Percentiles rank a stretch among this genome's conserved stretches.
These are phyloP conservation scores for Pachyramphus minor DNA, from an alignment of 2,113 vertebrate species.

Conservation along the genomic window DNA sequence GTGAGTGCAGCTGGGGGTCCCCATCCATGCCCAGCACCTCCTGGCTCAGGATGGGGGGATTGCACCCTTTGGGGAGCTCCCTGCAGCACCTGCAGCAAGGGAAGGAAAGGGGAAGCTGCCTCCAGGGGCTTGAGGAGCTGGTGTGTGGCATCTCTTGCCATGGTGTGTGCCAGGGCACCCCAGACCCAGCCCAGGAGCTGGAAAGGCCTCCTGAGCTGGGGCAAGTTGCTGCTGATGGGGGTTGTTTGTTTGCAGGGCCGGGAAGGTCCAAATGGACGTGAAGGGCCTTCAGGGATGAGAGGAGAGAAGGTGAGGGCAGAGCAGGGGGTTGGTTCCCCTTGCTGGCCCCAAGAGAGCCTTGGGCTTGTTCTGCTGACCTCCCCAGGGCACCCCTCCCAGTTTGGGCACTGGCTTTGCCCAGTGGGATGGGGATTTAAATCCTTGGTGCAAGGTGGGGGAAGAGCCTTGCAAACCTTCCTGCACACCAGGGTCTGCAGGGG, in stretches of 20 bases:
- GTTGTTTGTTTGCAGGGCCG: constrained; percentile 66
- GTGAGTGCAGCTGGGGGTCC: constrained; percentile 70
- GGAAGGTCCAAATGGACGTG: constrained; percentile 67
- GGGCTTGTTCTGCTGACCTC: rapidly evolving
- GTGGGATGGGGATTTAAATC: background rate
- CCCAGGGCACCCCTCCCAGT: background rate
- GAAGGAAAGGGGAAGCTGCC: background rate
- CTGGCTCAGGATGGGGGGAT: background rate
- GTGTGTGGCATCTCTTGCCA: rapidly evolving
- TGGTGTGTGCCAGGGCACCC: background rate
- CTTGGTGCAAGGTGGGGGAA: background rate
- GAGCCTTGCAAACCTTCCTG: background rate
- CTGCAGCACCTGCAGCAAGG: background rate
- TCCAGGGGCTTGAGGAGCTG: background rate
- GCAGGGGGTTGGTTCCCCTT: background rate
- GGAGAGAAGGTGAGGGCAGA: constrained; percentile 78
- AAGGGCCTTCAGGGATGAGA: constrained; percentile 73
- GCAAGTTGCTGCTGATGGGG: background rate
- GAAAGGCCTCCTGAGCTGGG: rapidly evolving
- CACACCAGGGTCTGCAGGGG: background rate
- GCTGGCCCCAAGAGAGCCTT: background rate
- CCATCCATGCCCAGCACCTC: rapidly evolving
- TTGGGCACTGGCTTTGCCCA: background rate
- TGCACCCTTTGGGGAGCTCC: background rate
- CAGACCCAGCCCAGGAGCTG: rapidly evolving